Conservation (phyloP, 2,888 invertebrate genomes). For the Psylliodes chrysocephalus region DNA sequence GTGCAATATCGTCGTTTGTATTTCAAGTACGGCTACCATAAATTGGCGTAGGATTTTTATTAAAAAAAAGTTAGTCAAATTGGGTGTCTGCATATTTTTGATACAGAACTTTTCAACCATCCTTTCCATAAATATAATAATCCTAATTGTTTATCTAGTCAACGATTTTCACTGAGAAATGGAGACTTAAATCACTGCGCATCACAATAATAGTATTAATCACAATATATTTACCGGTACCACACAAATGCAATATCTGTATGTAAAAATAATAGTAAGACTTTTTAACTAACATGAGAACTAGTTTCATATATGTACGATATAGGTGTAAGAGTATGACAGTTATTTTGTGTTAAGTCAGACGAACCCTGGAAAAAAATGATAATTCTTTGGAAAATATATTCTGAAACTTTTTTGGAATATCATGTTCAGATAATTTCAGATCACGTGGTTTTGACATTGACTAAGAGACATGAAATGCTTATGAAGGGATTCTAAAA, state of each 20-base stretch:
- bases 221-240: constrained; percentile 10
- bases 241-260: constrained; percentile 4
- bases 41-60: neutral
- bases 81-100: constrained; percentile 35
- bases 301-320: too few species aligned
- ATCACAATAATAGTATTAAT: constrained; percentile 36
- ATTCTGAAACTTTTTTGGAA: too few species aligned
- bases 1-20: neutral
- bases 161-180: constrained; percentile 36
- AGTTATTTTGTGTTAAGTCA: too few species aligned
- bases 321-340: too few species aligned
- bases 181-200: constrained; percentile 35
- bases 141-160: constrained; percentile 40
- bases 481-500: too few species aligned
- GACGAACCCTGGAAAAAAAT: too few species aligned
- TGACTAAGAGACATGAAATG: too few species aligned
- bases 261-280: neutral
- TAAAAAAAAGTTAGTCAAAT: constrained; percentile 18
- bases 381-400: too few species aligned
- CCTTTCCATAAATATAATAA: constrained; percentile 26
- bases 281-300: too few species aligned
- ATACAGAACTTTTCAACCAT: constrained; percentile 29
- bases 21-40: constrained; percentile 1
- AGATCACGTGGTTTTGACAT: too few species aligned
- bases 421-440: too few species aligned